Conservation (phyloP, 2,888 invertebrate species). For the Odontomyia ornata region DNA sequence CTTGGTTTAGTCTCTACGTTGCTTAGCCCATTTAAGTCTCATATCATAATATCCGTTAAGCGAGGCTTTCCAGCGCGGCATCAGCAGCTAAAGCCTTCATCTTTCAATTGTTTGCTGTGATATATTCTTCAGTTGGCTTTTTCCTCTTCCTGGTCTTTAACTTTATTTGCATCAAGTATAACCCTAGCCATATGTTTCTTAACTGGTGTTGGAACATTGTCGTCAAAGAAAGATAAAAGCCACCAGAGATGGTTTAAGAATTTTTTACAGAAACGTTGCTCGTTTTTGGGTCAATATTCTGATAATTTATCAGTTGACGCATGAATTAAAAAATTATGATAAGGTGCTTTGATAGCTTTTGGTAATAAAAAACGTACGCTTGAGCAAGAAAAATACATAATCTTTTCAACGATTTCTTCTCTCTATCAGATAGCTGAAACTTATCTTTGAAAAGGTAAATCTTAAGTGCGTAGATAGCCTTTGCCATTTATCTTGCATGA, state of each 20-base stretch:
- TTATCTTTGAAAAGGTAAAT: neutral
- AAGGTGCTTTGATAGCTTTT: slow-evolving; percentile 3
- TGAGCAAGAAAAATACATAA: slow-evolving; percentile 16
- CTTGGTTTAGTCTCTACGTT: no score
- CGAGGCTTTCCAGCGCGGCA: no score
- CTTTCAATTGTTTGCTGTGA: no score
- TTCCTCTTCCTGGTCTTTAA: slow-evolving; percentile 1
- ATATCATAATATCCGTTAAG: no score
- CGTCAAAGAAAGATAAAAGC: slow-evolving; percentile 18
- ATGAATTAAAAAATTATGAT: slow-evolving; percentile 16
- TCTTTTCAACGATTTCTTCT: neutral
- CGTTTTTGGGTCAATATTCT: neutral
- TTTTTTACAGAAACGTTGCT: no score
- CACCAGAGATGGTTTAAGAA: slow-evolving; percentile 15
- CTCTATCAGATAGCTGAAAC: slow-evolving; percentile 6
- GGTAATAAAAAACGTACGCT: neutral
- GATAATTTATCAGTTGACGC: neutral
- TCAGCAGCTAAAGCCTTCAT: no score
- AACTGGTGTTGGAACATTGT: neutral
- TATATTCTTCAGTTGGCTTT: neutral
- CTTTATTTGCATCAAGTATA: neutral
- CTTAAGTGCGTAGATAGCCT: slow-evolving; percentile 4
- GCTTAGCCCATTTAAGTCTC: no score
- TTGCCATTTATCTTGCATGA: slow-evolving; percentile 4
- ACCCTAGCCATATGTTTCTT: neutral